Evolutionary conservation across 2,888 invertebrate genomes (phyloP), one percentile per base, ranked within the genome.

Genomic region (Mellilla xanthometata): DNA sequence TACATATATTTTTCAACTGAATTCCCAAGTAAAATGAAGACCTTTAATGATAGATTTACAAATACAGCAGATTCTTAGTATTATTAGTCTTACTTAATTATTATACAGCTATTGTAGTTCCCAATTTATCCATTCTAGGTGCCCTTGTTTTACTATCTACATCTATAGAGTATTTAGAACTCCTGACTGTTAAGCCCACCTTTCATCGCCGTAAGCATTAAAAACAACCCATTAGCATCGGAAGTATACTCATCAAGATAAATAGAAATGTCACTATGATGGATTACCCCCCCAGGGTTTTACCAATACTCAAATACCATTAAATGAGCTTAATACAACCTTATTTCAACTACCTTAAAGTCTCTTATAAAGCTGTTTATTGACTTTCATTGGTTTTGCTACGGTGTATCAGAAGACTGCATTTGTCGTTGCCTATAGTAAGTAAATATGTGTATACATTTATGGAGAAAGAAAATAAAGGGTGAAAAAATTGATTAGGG

Each of bases 261-360:
- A 87, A 86, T 86, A 86, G 82, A 84, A 84, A 79, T 65, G 84
- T 83, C 85, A 80, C 75, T 63, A 80, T 88, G 87, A 88, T 87
- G 77, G 86, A 88, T 88, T 75, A 77, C 73, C 65, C 68, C 70
- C 76, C 66, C 68, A 65, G 68, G 74, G 29, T 10, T 31, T 38
- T 29, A 48, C 49, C 15, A 49, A n/a, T 3, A 12, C 39, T 28
- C 69, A 49, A 49, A 61, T 66, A 59, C 63, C 48, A 52, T 12
- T 30, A 5, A 3, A 5, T 11, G 23, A 5, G 26, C 13, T 24
- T 7, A 5, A 10, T 6, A 26, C 33, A 28, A 29, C 30, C 43
- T 46, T 56, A 54, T 41, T 1, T 0, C 0, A 1, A 31, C 12
- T 2, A 0, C 0, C 0, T 39, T 69, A 80, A 52, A 60, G 76